Conservation (phyloP, 2,113 vertebrate species). For the Henicopernis longicauda region DNA sequence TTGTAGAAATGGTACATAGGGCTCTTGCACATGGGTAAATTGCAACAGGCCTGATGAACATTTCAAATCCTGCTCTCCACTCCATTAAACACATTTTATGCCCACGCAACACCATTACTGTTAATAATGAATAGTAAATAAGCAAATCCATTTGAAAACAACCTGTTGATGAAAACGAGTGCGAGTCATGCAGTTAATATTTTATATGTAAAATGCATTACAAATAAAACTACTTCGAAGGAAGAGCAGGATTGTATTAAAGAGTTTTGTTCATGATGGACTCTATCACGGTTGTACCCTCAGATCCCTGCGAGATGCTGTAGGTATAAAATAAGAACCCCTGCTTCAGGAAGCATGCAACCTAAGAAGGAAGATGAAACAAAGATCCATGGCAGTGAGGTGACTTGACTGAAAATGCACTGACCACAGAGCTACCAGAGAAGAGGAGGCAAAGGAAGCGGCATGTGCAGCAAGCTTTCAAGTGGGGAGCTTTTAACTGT, state of each 20-base stretch:
- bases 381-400: neutral
- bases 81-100: neutral
- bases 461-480: neutral
- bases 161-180: neutral
- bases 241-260: neutral
- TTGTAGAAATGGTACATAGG: neutral
- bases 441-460: neutral
- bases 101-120: neutral
- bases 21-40: neutral
- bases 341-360: neutral
- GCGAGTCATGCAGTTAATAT: neutral
- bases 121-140: neutral
- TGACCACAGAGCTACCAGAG: neutral
- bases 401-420: neutral
- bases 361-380: neutral
- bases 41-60: neutral
- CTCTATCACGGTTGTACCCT: rapidly evolving
- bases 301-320: neutral
- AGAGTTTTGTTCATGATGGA: neutral
- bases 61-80: neutral
- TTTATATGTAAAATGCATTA: too few species aligned
- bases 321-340: neutral
- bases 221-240: neutral
- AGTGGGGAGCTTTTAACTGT: neutral
- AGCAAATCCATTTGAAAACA: neutral